Percentiles rank a stretch among this genome's conserved stretches.
phyloP scores from a whole-genome alignment of 64 coral and sea anemone species.

The Montipora sp. region DNA sequence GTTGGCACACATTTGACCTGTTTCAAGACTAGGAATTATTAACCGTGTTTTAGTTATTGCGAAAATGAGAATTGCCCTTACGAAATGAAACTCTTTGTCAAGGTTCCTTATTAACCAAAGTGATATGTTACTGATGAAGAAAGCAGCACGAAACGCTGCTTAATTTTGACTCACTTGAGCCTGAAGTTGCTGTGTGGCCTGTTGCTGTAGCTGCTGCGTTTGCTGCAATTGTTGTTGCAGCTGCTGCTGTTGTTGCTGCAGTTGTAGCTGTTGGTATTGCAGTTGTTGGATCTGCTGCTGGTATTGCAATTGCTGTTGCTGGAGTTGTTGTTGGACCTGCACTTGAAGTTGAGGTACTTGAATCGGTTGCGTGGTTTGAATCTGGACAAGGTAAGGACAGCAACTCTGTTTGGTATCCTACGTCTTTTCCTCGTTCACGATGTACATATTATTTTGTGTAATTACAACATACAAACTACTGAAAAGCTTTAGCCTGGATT shows the following conservation, averaged over 20 bases:
- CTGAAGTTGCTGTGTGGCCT: slow-evolving; percentile 40
- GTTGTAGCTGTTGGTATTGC: slow-evolving; percentile 55
- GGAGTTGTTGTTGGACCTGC: slow-evolving; percentile 53
- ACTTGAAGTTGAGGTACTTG: slow-evolving; percentile 61
- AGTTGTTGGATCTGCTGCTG: slow-evolving; percentile 68
- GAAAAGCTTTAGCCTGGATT: too few species aligned
- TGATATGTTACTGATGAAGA: not conserved
- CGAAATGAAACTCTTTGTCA: too few species aligned
- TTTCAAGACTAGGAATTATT: too few species aligned
- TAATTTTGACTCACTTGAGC: slow-evolving; percentile 36
- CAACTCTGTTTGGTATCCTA: not conserved
- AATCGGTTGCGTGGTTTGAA: slow-evolving; percentile 59
- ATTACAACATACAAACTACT: too few species aligned
- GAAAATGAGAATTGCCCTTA: too few species aligned
- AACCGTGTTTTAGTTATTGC: too few species aligned
- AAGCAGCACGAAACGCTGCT: not conserved
- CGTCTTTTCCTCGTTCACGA: too few species aligned
- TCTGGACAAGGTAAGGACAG: not conserved
- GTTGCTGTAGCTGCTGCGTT: slow-evolving; percentile 57
- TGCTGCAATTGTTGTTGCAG: slow-evolving; percentile 69
- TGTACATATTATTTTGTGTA: too few species aligned
- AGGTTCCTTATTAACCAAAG: not conserved
- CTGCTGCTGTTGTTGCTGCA: slow-evolving; percentile 71
- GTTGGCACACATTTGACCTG: too few species aligned
- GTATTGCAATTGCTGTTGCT: slow-evolving; percentile 64